Evolutionary conservation across 2,113 vertebrate species (phyloP).

Genomic region (Coturnix japonica): DNA sequence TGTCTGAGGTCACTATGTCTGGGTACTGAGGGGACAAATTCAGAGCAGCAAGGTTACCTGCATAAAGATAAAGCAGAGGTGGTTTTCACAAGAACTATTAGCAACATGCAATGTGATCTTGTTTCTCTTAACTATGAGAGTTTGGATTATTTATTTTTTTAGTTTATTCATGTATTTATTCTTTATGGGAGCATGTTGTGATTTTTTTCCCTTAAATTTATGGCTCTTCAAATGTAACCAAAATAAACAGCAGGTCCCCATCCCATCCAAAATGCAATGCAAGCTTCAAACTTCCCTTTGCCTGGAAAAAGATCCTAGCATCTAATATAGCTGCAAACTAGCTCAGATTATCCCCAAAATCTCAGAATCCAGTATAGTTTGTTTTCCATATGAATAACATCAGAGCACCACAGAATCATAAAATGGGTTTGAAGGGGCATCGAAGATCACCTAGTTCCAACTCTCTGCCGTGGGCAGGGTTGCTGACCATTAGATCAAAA

Average conservation of each 20-base stretch:
- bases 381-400: not conserved
- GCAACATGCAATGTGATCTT: fast-evolving
- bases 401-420: not conserved
- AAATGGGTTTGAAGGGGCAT: too few species aligned
- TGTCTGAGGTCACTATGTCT: not conserved
- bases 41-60: not conserved
- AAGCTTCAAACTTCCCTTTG: fast-evolving
- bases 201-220: not conserved
- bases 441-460: too few species aligned
- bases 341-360: not conserved
- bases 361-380: not conserved
- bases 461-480: too few species aligned
- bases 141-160: not conserved
- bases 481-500: too few species aligned
- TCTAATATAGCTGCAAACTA: fast-evolving
- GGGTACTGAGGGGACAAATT: not conserved
- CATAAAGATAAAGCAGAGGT: not conserved
- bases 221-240: not conserved
- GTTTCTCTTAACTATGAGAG: not conserved
- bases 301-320: not conserved
- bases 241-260: not conserved
- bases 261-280: not conserved
- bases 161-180: not conserved
- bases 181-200: too few species aligned
- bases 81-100: not conserved